Evolutionary conservation across 2,888 invertebrate species (phyloP), one percentile per base, ranked within the genome.

Genomic region (Pandemis cinnamomeana): DNA sequence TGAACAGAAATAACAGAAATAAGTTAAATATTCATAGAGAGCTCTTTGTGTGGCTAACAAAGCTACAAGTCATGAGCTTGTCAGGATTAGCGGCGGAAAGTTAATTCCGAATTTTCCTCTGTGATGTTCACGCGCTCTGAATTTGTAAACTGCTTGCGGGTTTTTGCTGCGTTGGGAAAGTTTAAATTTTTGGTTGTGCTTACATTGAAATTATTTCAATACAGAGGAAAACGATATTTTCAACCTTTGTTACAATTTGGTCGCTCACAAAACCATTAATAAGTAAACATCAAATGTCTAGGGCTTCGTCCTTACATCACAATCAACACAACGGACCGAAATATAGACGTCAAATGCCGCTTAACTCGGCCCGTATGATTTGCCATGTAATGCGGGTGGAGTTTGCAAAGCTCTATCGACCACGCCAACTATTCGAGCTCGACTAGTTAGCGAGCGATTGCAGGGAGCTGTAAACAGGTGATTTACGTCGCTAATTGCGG

Each of bases 1-100:
- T 80, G 71, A 70, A 73, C 76, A 73, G 75, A 75, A 79, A 75
- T 74, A 75, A 79, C 67, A 78, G 80, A 77, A 83, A 79, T 79
- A 77, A 80, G 81, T 82, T 76, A 79, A 78, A 60, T 74, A 74
- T 74, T 75, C 78, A 71, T 78, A 77, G 76, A 77, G 61, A 75
- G 77, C 75, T 80, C 71, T 76, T 80, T 77, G 77, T 76, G 60
- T 53, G 61, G 53, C 72, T 63, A 78, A 77, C 76, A 77, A 51
- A 77, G 69, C 69, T 69, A 69, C 73, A 64, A 67, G 67, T 68
- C 55, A 51, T 61, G 48, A 68, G 67, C 61, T 27, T 61, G 53
- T 68, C 48, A 48, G 64, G 63, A 73, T 73, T 69, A 73, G 63
- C 63, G 55, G 55, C 15, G 61, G 13, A 53, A 58, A 67, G 67